Evolutionary conservation across 1,140 invertebrate genomes (phyloP), one percentile per base, ranked within the genome.

Genomic region (Orchesella cincta): DNA sequence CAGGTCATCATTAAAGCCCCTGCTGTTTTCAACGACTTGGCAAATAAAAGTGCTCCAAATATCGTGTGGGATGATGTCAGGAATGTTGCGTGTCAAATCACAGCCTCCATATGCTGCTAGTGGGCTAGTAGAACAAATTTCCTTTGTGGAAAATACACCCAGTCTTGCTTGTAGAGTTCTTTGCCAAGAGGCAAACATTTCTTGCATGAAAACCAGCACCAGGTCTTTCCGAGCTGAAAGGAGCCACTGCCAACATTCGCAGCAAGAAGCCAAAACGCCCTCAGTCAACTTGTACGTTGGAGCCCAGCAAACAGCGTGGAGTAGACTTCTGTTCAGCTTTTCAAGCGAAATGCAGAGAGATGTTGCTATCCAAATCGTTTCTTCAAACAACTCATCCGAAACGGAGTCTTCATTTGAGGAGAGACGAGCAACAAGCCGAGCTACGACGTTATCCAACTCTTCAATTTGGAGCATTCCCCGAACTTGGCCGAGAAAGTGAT

Each of bases 171-270:
- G 93, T 1, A 95, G 92, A 0, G 94, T 93, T 76, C 90, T 92
- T n/a, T 95, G 93, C 94, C 95, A 98, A 0, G 95, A 93, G 0
- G 92, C 89, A 12, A 95, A 89, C 90, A 98, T 96, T 86, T 96
- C 93, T 84, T 96, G 93, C 39, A 96, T 87, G 79, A 97, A 93
- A 70, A 92, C 88, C 46, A 97, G 86, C 85, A 96, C 95, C 1
- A 99, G 84, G 84, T 98, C 95, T 18, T 93, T 92, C 31, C 95
- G 87, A 0, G 96, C 93, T 0, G 96, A 97, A 0, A 98, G 88
- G 73, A 99, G 87, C 98, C 98, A 99, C 81, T 98, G 95, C 98
- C 98, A 99, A 84, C 97, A 99, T 80, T 97, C 94, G 2, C 98
- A 92, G 1, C 94, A 93, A 3, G 94, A 91, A 31, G 91, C 90